These are phyloP conservation scores for Parasteatoda lunata DNA, from an alignment of 2,888 invertebrate genomes.

Conservation along the genomic window DNA sequence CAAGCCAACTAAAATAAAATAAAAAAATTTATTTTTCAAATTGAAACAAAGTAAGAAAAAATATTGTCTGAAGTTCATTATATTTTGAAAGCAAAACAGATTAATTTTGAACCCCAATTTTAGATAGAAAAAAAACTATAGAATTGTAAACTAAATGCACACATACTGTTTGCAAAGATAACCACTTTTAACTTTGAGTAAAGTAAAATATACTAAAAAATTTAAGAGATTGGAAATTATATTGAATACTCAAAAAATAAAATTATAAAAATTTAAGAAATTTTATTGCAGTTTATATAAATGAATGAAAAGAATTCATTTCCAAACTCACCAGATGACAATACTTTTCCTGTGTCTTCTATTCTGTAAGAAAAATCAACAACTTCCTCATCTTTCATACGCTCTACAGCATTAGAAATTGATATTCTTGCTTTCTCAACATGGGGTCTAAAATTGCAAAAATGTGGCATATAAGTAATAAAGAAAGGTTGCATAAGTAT, in stretches of 20 bases:
- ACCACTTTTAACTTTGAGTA: no score
- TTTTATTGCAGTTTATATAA: no score
- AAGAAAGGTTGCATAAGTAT: no score
- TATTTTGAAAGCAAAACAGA: background rate
- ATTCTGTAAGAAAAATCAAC: slow-evolving; percentile 59
- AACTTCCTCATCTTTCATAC: slow-evolving; percentile 64
- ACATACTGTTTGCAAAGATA: no score
- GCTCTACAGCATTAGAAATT: slow-evolving; percentile 72
- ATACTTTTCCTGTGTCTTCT: slow-evolving; percentile 70
- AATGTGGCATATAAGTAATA: no score
- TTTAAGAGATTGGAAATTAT: no score
- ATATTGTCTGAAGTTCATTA: background rate
- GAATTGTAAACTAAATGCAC: no score
- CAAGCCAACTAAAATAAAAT: slow-evolving; percentile 73
- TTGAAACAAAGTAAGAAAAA: background rate
- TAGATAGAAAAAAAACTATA: no score
- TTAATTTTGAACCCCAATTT: no score
- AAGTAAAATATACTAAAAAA: no score
- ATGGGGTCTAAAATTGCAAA: slow-evolving; percentile 73
- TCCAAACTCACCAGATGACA: slow-evolving; percentile 70
- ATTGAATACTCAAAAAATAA: no score
- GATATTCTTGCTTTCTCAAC: slow-evolving; percentile 78
- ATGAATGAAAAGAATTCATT: background rate
- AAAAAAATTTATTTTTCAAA: background rate
- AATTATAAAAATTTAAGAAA: no score